Conservation (phyloP, 2,113 vertebrate genomes). For the Ancistrus triradiatus region DNA sequence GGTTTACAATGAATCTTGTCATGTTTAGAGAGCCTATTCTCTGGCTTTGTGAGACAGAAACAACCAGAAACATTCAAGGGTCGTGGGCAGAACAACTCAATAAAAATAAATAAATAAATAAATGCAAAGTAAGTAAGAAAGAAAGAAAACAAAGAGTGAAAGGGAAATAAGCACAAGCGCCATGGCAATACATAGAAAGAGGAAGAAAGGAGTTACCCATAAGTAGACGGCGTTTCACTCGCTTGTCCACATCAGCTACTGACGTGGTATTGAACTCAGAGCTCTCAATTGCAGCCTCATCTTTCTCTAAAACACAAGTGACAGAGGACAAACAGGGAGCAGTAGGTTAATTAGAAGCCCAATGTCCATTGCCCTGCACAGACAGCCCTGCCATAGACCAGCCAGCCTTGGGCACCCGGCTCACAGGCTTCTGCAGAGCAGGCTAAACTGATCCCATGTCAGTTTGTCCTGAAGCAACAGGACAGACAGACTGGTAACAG, state of each 20-base stretch:
- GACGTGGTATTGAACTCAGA: constrained; percentile 99
- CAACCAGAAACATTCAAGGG: constrained; percentile 33
- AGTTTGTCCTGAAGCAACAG: constrained; percentile 1
- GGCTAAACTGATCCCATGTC: constrained; percentile 11
- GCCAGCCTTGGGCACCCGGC: constrained; percentile 23
- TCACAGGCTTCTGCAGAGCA: constrained; percentile 14
- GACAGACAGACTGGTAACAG: constrained; percentile 4
- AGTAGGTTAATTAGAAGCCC: constrained; percentile 98
- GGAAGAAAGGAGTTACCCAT: constrained; percentile 99
- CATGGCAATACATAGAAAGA: constrained; percentile 94
- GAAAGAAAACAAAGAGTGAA: constrained; percentile 77
- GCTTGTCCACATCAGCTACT: constrained; percentile 99
- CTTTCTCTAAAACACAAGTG: constrained; percentile 99
- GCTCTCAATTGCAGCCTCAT: constrained; percentile 99
- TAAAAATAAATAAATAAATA: constrained; percentile 65
- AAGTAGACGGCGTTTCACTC: constrained; percentile 99
- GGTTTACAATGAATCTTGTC: constrained; percentile 35
- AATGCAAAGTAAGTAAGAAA: too few relatives aligned
- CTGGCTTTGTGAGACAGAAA: constrained; percentile 29
- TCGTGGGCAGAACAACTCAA: constrained; percentile 45
- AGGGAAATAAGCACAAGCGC: constrained; percentile 78
- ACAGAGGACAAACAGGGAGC: constrained; percentile 98
- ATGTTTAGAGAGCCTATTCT: constrained; percentile 38
- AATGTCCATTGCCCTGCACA: constrained; percentile 79
- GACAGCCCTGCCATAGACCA: constrained; percentile 55